Evolutionary conservation across 2,888 invertebrate species (phyloP), one percentile per base, ranked within the genome.

Genomic region (Andrena bucephala): DNA sequence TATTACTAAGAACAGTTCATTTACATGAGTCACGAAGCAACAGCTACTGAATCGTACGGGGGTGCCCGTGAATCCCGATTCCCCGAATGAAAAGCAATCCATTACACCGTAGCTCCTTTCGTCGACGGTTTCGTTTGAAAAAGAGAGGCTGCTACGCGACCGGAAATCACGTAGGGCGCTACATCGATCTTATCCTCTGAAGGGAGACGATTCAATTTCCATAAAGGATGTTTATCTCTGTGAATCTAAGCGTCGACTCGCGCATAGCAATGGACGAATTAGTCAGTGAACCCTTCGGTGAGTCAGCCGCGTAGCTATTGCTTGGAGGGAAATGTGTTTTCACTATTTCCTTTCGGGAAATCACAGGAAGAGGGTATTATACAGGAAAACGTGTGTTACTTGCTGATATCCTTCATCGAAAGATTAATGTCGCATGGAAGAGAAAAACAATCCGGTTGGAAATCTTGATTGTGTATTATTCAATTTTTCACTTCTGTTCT

Each of bases 201-300:
- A 83, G 57, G 83, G 71, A 84, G 71, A 77, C 70, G 60, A 74
- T 73, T 74, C 57, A 48, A 89, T 89, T 81, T 89, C 68, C 85
- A 87, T 77, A 78, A 65, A 83, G 89, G 88, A 89, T 88, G 88
- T 77, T 60, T 78, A 72, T 70, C 85, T 65, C 76, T 73, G 82
- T 73, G 60, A 42, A 80, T 31, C 66, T 59, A 66, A 69, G 20
- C 72, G 66, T 16, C 10, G 62, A 50, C 42, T 59, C 42, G 31
- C 10, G 69, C 71, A 80, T 77, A 69, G 57, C 57, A 78, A 73
- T 82, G 75, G 81, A 67, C 72, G 80, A 67, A 71, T 84, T 83
- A 69, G 29, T 5, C 74, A 42, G 27, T 59, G 54, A 57, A 48
- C 62, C 60, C 73, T 62, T 5, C 13, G 31, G 62, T 27, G 54